Base-by-base conservation (phyloP, 1,140 invertebrate genomes). In the Neomicropteryx cornuta region DNA sequence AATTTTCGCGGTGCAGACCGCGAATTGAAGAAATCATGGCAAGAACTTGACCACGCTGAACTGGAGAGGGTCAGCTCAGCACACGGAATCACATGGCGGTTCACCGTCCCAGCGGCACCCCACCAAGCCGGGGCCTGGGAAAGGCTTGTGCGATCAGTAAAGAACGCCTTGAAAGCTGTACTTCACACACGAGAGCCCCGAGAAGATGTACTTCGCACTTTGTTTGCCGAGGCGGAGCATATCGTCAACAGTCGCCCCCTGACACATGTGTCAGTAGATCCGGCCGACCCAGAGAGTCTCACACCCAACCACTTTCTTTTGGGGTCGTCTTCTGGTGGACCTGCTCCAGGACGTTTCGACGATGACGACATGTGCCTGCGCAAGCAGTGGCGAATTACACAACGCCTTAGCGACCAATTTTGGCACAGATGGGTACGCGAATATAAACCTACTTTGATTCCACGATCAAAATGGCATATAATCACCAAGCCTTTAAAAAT, bases 41-140 rank as follows among this genome's bases (percentile, higher is more conserved):
- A 11, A 11, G 30, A 39, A 11, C 16, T 20, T 8, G 38, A 24
- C 19, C 36, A 45, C 23, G 38, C 31, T 17, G 33, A 35, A 3
- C 21, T 31, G 13, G 27, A 36, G 20, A 41, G 44, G n/a, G 14
- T 43, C 13, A 17, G 10, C 6, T 13, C 19, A 4, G 27, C 24
- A 3, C 19, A 17, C n/a, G 13, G 37, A 10, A 41, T 49, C 13
- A 29, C 41, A 6, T 51, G 49, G 48, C 19, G 46, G 4, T 55
- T 59, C 24, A 53, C 46, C 18, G 49, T 51, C 2, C 49, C 51
- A 5, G 17, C 28, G 0, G 36, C 50, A 20, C 50, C 50, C 18
- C 46, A 53, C 36, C 38, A 48, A 29, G 47, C 47, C 39, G 51
- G 54, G 14, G 18, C 42, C 13, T 53, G 56, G 54, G 51, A 56